phyloP scores from a whole-genome alignment of 2,113 vertebrate species.

The Alexandromys fortis region DNA sequence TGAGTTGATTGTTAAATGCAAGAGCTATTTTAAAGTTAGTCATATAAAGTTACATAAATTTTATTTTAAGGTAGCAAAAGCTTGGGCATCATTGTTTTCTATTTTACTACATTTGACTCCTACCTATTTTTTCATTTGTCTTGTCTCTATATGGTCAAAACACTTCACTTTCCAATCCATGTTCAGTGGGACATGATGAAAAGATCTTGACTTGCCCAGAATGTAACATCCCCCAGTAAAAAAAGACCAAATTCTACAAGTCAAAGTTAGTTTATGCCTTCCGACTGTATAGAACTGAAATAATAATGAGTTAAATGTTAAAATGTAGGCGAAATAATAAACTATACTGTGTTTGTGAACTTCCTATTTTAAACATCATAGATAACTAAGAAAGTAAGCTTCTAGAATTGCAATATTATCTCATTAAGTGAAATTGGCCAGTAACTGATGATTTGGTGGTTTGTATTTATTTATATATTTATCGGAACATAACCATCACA shows the following conservation, averaged over 20 bases:
- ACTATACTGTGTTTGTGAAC: background rate
- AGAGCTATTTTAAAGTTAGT: background rate
- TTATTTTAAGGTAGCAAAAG: background rate
- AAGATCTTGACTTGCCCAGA: background rate
- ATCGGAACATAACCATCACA: background rate
- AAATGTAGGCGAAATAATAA: background rate
- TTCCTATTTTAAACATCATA: background rate
- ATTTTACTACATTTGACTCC: too few relatives aligned
- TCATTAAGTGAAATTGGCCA: background rate
- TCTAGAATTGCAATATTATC: too few relatives aligned
- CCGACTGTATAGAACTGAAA: background rate
- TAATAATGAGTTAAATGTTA: background rate
- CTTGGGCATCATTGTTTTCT: background rate
- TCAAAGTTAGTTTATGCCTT: background rate
- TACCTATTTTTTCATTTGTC: too few relatives aligned
- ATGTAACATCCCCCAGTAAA: background rate
- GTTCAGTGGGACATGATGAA: background rate
- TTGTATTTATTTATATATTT: background rate
- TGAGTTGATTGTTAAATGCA: background rate
- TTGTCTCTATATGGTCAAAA: background rate
- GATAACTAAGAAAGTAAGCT: background rate
- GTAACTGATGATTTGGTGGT: background rate
- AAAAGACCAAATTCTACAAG: background rate
- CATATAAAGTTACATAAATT: background rate
- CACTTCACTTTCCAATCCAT: too few relatives aligned